phyloP scores from a whole-genome alignment of 2,113 vertebrate genomes.

The Rhinopithecus roxellana region DNA sequence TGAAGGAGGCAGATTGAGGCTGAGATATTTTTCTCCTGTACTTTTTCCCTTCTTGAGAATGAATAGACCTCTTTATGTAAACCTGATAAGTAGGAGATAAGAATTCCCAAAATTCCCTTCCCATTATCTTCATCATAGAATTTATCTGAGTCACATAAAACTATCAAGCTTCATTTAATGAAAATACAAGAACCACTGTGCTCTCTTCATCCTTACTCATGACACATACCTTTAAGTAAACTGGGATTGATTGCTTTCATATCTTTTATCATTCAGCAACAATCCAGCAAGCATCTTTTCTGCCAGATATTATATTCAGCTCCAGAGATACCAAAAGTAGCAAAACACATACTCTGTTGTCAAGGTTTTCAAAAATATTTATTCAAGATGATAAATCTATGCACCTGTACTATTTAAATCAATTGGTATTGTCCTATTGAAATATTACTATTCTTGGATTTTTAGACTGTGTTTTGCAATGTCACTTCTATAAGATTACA shows the following conservation, averaged over 20 bases:
- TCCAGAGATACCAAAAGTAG: conserved; percentile 13
- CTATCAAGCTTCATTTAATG: neutral
- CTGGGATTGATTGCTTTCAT: neutral
- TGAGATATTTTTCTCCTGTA: neutral
- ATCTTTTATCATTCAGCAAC: neutral
- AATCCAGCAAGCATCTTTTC: neutral
- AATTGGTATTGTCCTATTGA: neutral
- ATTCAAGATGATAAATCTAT: neutral
- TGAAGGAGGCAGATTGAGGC: neutral
- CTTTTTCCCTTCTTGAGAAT: neutral
- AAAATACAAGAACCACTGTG: neutral
- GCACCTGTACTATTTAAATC: conserved; percentile 14
- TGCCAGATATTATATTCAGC: neutral
- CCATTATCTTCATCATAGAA: neutral
- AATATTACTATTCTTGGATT: neutral
- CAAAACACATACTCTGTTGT: neutral
- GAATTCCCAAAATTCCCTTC: neutral
- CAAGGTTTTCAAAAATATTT: conserved; percentile 1
- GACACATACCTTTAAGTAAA: neutral
- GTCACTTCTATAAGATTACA: neutral
- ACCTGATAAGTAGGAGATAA: neutral
- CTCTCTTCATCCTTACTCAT: neutral
- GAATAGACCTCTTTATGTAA: neutral
- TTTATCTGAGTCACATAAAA: neutral
- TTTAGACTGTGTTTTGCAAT: conserved; percentile 45